These are phyloP conservation scores for Aulostomus chinensis DNA, from an alignment of 2,797 vertebrate genomes.

Conservation along the genomic window DNA sequence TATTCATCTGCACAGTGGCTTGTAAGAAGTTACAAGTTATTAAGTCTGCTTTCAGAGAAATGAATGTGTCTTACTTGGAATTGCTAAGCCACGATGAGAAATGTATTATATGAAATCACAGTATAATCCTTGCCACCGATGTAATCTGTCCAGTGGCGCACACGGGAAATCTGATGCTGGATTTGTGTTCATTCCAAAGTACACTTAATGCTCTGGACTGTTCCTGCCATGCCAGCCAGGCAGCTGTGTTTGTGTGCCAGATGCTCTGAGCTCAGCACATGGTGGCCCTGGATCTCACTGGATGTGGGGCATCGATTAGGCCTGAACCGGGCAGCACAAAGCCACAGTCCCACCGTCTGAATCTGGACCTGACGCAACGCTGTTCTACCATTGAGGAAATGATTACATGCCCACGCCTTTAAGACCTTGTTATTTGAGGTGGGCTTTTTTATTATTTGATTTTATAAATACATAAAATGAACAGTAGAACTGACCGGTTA, in stretches of 20 bases:
- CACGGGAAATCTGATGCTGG: slow-evolving; percentile 59
- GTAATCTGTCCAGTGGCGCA: slow-evolving; percentile 63
- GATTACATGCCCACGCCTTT: no score
- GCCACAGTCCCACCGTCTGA: slow-evolving; percentile 4
- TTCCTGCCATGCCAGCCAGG: slow-evolving; percentile 50
- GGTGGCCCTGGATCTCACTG: slow-evolving; percentile 38
- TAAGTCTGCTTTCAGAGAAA: slow-evolving; percentile 57
- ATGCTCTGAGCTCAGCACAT: slow-evolving; percentile 52
- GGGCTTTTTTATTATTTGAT: no score
- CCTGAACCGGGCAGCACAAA: slow-evolving; percentile 13
- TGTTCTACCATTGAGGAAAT: no score
- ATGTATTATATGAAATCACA: slow-evolving; percentile 56
- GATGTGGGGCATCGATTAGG: slow-evolving; percentile 49
- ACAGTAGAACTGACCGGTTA: no score
- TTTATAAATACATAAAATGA: no score
- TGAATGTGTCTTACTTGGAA: slow-evolving; percentile 52
- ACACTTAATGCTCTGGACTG: slow-evolving; percentile 44
- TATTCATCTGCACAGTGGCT: slow-evolving; percentile 43
- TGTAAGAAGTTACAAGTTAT: slow-evolving; percentile 47
- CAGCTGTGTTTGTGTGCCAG: slow-evolving; percentile 65
- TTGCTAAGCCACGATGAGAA: slow-evolving; percentile 54
- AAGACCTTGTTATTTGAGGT: no score
- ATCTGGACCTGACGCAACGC: no score
- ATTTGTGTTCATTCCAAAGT: slow-evolving; percentile 55
- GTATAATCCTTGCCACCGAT: slow-evolving; percentile 62